Percentiles rank a stretch among this genome's conserved stretches.
These are phyloP conservation scores for Cheilosia pagana DNA, from an alignment of 2,888 invertebrate genomes.

Conservation along the genomic window DNA sequence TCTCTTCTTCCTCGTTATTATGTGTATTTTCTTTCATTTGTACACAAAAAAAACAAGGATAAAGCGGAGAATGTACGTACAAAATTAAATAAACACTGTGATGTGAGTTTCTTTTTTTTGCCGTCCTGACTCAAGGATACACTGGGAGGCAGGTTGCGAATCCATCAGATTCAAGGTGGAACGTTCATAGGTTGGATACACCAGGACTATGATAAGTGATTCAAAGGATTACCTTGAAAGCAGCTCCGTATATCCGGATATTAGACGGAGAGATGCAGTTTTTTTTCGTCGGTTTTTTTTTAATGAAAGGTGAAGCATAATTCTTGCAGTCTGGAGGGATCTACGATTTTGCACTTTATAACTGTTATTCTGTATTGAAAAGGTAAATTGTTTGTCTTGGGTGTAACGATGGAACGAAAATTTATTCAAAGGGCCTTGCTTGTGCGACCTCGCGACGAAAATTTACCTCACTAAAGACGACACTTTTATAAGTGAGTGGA, in stretches of 20 bases:
- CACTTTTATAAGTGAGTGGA: no score
- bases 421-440: slow-evolving; percentile 1
- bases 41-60: slow-evolving; percentile 25
- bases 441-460: background rate
- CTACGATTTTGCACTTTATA: background rate
- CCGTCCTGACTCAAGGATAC: slow-evolving; percentile 55
- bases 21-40: slow-evolving; percentile 46
- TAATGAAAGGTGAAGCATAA: slow-evolving; percentile 7
- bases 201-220: slow-evolving; percentile 50
- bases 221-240: slow-evolving; percentile 73
- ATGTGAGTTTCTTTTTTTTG: slow-evolving; percentile 35
- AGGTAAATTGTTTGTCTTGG: slow-evolving; percentile 38
- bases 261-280: slow-evolving; percentile 44
- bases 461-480: background rate
- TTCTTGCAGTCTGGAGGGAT: background rate
- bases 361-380: slow-evolving; percentile 22
- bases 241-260: slow-evolving; percentile 56
- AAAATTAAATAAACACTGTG: slow-evolving; percentile 68
- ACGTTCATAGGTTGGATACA: slow-evolving; percentile 52
- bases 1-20: slow-evolving; percentile 42
- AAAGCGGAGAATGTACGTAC: slow-evolving; percentile 41
- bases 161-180: slow-evolving; percentile 61
- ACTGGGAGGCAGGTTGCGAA: slow-evolving; percentile 36
- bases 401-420: slow-evolving; percentile 2
- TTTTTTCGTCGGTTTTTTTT: background rate